Base-by-base conservation (phyloP, 2,888 invertebrate species). In the Drosophila colorata region DNA sequence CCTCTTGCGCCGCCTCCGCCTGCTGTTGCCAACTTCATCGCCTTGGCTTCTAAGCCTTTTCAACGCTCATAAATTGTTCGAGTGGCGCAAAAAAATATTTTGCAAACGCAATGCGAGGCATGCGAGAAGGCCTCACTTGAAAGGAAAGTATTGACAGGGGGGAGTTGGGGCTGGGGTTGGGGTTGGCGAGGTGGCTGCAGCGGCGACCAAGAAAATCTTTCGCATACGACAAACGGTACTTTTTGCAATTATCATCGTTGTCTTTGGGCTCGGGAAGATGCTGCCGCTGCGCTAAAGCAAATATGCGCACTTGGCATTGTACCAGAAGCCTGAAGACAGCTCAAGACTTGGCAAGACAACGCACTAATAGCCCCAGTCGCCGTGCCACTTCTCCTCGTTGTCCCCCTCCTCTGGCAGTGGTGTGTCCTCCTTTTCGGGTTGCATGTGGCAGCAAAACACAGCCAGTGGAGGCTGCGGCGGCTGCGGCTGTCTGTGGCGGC, bases 271-370 rank as follows among this genome's bases (percentile, higher is more conserved):
- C 67, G 49, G 18, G 78, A 78, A 80, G 84, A 78, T 74, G 86
- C 70, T 67, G 80, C 47, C 33, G 59, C 47, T 59, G 76, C 64
- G 70, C 77, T 56, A 84, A 84, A 85, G 80, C 80, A 85, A 84
- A 82, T 85, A 85, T 87, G 87, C 82, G 77, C 85, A 85, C 82
- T 87, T 82, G 85, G 87, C 85, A 87, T 85, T 84, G 85, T 84
- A 76, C 65, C 43, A 68, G 52, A 41, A 59, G 51, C 18, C 51
- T 49, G 35, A 51, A 70, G 70, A 74, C 56, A 59, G 48, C 71
- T 64, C 52, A 59, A 74, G 69, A 67, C 75, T 75, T 75, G 74
- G 75, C 74, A 84, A 80, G 78, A 83, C 81, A 79, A 84, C 84
- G 87, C 84, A 84, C 84, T 87, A 84, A 87, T 87, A 84, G 84